phyloP scores from a whole-genome alignment of 2,888 invertebrate genomes.

The Tribolium freemani region DNA sequence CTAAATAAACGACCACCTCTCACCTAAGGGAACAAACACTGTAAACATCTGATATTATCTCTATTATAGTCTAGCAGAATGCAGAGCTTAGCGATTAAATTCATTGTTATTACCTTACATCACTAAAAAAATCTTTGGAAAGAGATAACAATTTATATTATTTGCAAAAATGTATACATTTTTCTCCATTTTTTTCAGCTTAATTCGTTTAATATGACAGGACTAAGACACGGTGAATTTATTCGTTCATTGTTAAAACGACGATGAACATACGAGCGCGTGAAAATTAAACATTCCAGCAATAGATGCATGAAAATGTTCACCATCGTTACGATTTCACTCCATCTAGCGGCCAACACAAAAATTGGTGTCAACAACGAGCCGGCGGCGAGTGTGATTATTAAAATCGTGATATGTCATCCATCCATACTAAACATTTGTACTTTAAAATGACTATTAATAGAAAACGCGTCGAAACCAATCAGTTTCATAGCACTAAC shows the following conservation, averaged over 20 bases:
- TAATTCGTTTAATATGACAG: slow-evolving; percentile 70
- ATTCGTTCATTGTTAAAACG: slow-evolving; percentile 62
- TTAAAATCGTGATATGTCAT: slow-evolving; percentile 59
- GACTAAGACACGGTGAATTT: slow-evolving; percentile 70
- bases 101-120: slow-evolving; percentile 63
- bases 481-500: no score
- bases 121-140: slow-evolving; percentile 69
- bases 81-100: slow-evolving; percentile 63
- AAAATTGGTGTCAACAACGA: slow-evolving; percentile 35
- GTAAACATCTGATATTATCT: slow-evolving; percentile 38
- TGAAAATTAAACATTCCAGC: slow-evolving; percentile 19
- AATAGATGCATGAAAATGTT: slow-evolving; percentile 1
- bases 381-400: slow-evolving; percentile 33
- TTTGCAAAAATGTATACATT: slow-evolving; percentile 68
- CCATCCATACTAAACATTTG: slow-evolving; percentile 76
- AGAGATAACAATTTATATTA: slow-evolving; percentile 68
- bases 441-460: slow-evolving; percentile 83
- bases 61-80: slow-evolving; percentile 50
- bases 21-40: slow-evolving; percentile 44
- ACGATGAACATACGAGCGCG: slow-evolving; percentile 1
- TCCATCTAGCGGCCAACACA: slow-evolving; percentile 35
- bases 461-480: no score
- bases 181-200: slow-evolving; percentile 51
- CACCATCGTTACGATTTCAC: slow-evolving; percentile 26
- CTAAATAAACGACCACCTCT: slow-evolving; percentile 51